Conservation (phyloP, 2,888 invertebrate species). For the Neria commutata region DNA sequence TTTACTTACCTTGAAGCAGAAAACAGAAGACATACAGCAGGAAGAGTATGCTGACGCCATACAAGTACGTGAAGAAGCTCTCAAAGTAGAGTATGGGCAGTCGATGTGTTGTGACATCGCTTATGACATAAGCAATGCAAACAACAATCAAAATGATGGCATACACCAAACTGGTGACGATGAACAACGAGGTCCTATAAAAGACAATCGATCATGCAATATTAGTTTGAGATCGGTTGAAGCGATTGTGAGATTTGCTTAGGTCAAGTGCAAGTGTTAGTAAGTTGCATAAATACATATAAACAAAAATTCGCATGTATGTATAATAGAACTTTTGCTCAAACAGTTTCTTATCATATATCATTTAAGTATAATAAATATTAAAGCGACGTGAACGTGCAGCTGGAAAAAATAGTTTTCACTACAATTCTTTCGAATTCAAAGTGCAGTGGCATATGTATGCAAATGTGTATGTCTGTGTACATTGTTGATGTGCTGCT, state of each 20-base stretch:
- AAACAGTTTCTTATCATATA: no score
- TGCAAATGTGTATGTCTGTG: no score
- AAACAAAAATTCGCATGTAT: background rate
- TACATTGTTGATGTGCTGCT: no score
- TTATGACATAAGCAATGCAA: constrained; percentile 92
- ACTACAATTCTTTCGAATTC: no score
- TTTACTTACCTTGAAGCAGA: constrained; percentile 79
- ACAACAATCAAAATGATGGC: constrained; percentile 92
- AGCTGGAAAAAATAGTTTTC: no score
- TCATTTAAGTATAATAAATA: no score
- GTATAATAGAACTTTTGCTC: no score
- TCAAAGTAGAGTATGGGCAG: constrained; percentile 92
- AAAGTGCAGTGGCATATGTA: no score
- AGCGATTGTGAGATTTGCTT: background rate
- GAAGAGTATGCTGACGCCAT: constrained; percentile 91
- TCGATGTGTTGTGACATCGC: constrained; percentile 92
- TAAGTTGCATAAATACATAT: background rate
- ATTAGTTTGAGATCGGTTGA: background rate
- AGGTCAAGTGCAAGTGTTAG: background rate
- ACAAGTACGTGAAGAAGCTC: constrained; percentile 93
- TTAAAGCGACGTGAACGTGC: no score
- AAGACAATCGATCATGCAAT: constrained; percentile 16
- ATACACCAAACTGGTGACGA: constrained; percentile 95
- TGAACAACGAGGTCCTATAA: constrained; percentile 87
- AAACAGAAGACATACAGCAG: constrained; percentile 94